Evolutionary conservation across 2,888 invertebrate genomes (phyloP).

Genomic region (Cyclophora punctaria): DNA sequence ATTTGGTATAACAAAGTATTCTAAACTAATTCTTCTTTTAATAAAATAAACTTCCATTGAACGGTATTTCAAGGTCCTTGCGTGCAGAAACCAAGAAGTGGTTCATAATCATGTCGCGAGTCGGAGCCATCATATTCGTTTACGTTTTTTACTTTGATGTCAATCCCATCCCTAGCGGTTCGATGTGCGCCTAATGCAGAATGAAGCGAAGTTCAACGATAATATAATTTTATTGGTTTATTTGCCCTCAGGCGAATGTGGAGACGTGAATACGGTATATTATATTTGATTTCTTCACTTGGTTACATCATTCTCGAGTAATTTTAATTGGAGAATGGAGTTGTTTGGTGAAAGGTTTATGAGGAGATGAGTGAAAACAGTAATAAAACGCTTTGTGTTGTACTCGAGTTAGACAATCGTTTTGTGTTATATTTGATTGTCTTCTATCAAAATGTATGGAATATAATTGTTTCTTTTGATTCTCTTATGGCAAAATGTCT

Average conservation of each 20-base stretch:
- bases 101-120: conserved; percentile 22
- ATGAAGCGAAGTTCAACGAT: conserved; percentile 27
- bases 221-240: conserved; percentile 28
- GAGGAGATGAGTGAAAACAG: background rate
- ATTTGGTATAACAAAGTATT: too few relatives aligned
- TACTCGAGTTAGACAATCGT: too few relatives aligned
- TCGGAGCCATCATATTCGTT: conserved; percentile 25
- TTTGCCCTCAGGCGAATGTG: conserved; percentile 8
- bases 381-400: too few relatives aligned
- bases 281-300: background rate
- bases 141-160: conserved; percentile 28
- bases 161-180: conserved; percentile 19
- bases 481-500: too few relatives aligned
- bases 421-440: too few relatives aligned
- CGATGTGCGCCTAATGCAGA: conserved; percentile 20
- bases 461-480: too few relatives aligned
- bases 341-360: background rate
- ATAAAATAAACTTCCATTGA: too few relatives aligned
- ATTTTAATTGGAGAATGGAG: background rate
- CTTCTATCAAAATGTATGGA: too few relatives aligned
- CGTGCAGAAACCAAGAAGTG: background rate
- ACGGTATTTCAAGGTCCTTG: too few relatives aligned
- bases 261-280: background rate
- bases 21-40: too few relatives aligned
- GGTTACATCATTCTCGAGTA: conserved; percentile 1